Conservation (phyloP, 2,888 invertebrate species). For the Mycalesis mineus region DNA sequence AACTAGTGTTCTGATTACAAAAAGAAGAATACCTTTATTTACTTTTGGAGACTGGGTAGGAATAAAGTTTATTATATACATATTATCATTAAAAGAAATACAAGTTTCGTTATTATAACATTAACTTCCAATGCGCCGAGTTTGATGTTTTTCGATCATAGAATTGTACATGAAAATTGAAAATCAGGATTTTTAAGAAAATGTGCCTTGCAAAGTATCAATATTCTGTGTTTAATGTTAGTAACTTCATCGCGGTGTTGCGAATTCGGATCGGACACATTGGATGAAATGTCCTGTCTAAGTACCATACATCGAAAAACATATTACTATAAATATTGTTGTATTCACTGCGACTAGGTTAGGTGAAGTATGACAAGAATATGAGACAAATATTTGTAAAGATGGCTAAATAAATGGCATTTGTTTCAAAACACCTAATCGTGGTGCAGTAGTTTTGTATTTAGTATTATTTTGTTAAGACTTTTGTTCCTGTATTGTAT, state of each 20-base stretch:
- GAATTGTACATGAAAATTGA: constrained; percentile 66
- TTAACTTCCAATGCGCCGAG: constrained; percentile 49
- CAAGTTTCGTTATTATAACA: constrained; percentile 47
- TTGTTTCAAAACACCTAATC: constrained; percentile 32
- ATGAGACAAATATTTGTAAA: constrained; percentile 4
- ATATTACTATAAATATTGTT: constrained; percentile 23
- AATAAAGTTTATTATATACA: constrained; percentile 72
- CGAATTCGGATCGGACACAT: constrained; percentile 37
- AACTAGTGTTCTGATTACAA: constrained; percentile 48
- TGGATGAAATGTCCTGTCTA: constrained; percentile 22
- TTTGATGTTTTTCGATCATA: constrained; percentile 59
- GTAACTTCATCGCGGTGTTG: constrained; percentile 59
- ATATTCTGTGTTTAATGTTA: constrained; percentile 78
- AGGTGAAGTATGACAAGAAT: constrained; percentile 31
- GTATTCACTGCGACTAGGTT: constrained; percentile 41
- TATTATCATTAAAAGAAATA: constrained; percentile 59
- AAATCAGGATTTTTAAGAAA: constrained; percentile 77
- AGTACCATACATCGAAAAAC: constrained; percentile 28
- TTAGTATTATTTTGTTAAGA: constrained; percentile 48
- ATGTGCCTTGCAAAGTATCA: constrained; percentile 78
- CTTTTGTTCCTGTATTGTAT: constrained; percentile 55
- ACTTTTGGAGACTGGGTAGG: constrained; percentile 74
- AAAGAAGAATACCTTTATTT: constrained; percentile 44
- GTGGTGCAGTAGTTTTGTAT: constrained; percentile 36
- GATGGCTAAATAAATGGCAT: not conserved